A percentile compares a stretch with the other conserved stretches of the same genome.
phyloP scores from a whole-genome alignment of 2,113 vertebrate genomes.

The Caranx ignobilis region DNA sequence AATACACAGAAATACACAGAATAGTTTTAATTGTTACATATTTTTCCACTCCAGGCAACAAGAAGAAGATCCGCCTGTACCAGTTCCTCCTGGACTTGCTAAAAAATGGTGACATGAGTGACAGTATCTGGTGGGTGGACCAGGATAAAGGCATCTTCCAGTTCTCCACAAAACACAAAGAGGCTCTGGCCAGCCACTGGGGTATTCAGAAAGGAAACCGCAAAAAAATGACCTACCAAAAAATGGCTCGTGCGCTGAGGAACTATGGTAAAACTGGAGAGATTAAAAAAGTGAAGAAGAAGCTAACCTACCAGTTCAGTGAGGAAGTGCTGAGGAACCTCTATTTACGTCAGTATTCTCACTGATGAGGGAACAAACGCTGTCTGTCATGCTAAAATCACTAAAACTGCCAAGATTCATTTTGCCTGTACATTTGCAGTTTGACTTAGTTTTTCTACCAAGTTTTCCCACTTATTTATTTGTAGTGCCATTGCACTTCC shows the following conservation, averaged over 20 bases:
- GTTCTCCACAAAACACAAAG: conserved; percentile 99
- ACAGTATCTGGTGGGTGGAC: conserved; percentile 90
- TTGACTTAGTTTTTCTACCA: conserved; percentile 33
- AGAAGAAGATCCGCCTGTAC: conserved; percentile 84
- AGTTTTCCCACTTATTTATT: conserved; percentile 69
- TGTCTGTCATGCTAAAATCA: conserved; percentile 38
- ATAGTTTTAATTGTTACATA: background rate
- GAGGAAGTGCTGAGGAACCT: conserved; percentile 92
- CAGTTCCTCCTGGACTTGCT: conserved; percentile 86
- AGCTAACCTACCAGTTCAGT: conserved; percentile 99
- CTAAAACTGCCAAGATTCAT: conserved; percentile 16
- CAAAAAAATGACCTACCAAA: conserved; percentile 99
- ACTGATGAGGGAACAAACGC: conserved; percentile 45
- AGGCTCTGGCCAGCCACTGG: conserved; percentile 94
- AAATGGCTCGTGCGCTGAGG: conserved; percentile 98
- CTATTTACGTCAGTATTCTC: conserved; percentile 70
- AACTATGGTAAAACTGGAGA: conserved; percentile 99
- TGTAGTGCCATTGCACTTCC: conserved; percentile 5
- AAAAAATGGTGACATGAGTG: conserved; percentile 81
- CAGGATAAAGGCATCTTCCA: conserved; percentile 98
- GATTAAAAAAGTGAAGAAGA: conserved; percentile 98
- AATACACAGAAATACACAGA: background rate
- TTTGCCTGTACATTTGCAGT: conserved; percentile 41
- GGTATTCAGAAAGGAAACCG: conserved; percentile 98
- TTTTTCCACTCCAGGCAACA: conserved; percentile 58